Evolutionary conservation across 2,113 vertebrate genomes (phyloP).

Genomic region (Ramphastos sulfuratus): DNA sequence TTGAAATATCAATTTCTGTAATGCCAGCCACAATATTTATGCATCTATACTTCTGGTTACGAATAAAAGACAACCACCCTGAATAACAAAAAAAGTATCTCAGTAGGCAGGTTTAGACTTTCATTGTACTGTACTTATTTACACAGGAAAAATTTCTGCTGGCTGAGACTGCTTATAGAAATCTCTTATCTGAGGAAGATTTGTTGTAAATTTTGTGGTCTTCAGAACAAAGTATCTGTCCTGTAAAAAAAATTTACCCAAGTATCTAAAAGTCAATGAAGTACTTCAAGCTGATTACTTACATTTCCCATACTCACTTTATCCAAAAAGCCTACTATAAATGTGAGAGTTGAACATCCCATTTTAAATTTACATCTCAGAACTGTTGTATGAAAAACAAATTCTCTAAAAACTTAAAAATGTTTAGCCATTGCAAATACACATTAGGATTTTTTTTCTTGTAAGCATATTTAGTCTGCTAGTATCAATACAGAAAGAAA

Average conservation of each 20-base stretch:
- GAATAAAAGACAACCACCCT: background rate
- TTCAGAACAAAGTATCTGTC: background rate
- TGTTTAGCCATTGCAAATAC: background rate
- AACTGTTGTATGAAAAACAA: background rate
- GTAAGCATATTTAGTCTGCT: background rate
- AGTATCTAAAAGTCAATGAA: background rate
- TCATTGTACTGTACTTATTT: background rate
- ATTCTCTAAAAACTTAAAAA: background rate
- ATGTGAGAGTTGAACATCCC: background rate
- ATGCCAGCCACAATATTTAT: no score
- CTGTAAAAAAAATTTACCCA: background rate
- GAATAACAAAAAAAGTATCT: background rate
- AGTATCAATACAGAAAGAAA: background rate
- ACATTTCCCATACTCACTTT: background rate
- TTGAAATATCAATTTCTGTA: background rate
- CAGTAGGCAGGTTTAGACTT: background rate
- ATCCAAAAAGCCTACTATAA: background rate
- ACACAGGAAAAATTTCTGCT: background rate
- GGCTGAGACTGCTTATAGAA: background rate
- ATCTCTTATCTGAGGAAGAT: background rate
- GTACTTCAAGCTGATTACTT: background rate
- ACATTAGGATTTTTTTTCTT: background rate
- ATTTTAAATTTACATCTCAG: background rate
- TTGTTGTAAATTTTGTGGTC: background rate
- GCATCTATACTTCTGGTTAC: background rate